Conservation (phyloP, 2,888 invertebrate species). For the Trypoxylon attenuatum region DNA sequence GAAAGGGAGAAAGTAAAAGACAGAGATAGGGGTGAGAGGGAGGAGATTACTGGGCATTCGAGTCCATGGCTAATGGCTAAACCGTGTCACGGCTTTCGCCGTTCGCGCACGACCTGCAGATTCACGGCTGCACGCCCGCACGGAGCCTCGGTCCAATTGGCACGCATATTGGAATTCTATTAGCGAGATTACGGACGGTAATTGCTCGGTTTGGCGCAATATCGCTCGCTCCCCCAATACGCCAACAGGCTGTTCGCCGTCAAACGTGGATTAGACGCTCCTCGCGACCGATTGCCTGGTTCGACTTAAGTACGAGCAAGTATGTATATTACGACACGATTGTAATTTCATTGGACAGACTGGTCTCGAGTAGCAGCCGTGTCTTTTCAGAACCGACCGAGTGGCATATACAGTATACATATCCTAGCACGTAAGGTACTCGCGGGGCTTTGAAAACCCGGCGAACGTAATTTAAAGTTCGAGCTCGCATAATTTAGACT, state of each 20-base stretch:
- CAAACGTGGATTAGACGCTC: constrained; percentile 51
- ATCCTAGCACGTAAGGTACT: background rate
- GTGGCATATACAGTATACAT: constrained; percentile 24
- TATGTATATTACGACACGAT: background rate
- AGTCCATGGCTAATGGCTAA: constrained; percentile 57
- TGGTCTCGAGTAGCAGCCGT: too few relatives aligned
- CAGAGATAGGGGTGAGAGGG: constrained; percentile 1
- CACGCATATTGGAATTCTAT: constrained; percentile 69
- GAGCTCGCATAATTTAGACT: constrained; percentile 5
- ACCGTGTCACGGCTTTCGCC: constrained; percentile 64
- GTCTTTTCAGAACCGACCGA: background rate
- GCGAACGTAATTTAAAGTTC: constrained; percentile 16
- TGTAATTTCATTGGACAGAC: background rate
- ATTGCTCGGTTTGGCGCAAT: constrained; percentile 67
- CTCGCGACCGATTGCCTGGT: constrained; percentile 16
- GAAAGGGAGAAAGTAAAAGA: too few relatives aligned
- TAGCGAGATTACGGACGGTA: constrained; percentile 65
- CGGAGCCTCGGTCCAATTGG: constrained; percentile 61
- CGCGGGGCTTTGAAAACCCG: background rate
- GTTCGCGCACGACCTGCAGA: constrained; percentile 54
- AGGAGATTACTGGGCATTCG: constrained; percentile 18
- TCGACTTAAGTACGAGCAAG: background rate
- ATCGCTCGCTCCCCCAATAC: constrained; percentile 50
- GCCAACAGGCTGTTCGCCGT: constrained; percentile 40
- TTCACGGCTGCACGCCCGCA: constrained; percentile 56